Evolutionary conservation across 2,113 vertebrate genomes (phyloP).

Genomic region (Nyctereutes procyonoides): DNA sequence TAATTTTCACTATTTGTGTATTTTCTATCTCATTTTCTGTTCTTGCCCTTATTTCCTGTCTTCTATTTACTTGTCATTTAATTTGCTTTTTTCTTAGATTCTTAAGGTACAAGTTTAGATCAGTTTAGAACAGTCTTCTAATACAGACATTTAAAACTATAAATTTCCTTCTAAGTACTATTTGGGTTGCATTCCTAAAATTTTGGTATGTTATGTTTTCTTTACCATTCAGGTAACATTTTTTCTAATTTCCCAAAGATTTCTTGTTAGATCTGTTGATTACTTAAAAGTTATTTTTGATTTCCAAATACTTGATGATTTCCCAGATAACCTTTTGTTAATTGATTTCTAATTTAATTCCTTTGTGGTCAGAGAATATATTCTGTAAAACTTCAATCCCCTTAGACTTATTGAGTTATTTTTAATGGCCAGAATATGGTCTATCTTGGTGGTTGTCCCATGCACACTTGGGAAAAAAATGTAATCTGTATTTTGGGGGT

Average conservation of each 20-base stretch:
- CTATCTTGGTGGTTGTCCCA: neutral
- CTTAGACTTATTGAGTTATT: neutral
- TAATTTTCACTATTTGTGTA: neutral
- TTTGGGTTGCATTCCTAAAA: neutral
- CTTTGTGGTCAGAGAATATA: neutral
- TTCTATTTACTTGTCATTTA: slow-evolving; percentile 34
- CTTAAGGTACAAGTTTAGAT: neutral
- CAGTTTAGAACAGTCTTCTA: neutral
- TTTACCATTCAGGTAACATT: neutral
- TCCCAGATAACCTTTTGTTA: neutral
- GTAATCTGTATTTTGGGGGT: neutral
- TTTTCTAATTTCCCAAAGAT: neutral
- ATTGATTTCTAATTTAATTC: neutral
- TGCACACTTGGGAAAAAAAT: neutral
- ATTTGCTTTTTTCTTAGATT: slow-evolving; percentile 1
- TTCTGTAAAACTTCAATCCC: neutral
- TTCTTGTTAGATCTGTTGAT: slow-evolving; percentile 77
- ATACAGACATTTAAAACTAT: slow-evolving; percentile 25
- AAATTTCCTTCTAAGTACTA: neutral
- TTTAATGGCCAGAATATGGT: neutral
- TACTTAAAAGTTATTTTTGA: slow-evolving; percentile 77
- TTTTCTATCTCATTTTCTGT: neutral
- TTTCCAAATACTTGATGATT: slow-evolving; percentile 82
- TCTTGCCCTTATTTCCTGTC: neutral
- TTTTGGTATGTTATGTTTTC: neutral